Base-by-base conservation (phyloP, 2,888 invertebrate species). In the Cerceris rybyensis region DNA sequence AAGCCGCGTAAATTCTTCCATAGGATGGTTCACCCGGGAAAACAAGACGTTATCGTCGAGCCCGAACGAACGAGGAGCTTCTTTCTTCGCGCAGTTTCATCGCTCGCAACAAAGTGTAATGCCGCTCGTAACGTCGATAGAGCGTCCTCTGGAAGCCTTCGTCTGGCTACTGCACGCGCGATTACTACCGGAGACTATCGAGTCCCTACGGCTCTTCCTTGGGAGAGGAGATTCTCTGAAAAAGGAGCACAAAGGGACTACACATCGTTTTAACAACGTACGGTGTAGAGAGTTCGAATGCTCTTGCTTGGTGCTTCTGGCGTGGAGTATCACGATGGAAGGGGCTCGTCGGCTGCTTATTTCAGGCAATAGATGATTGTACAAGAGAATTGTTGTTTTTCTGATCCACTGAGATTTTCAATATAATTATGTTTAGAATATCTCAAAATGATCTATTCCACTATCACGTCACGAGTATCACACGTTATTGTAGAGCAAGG, bases 81-180 rank as follows among this genome's bases (percentile, higher is more conserved):
- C 63, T 64, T 59, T 75, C 70, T 63, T 58, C 77, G 58, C 49
- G 77, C 70, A 75, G 39, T 78, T 61, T 61, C 66, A 75, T 54
- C 77, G 75, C 54, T 74, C 49, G 73, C 67, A 67, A 74, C 74
- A 74, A 78, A 80, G 70, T 70, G 73, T 64, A 73, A 73, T 61
- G 68, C 71, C 54, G 60, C 60, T 16, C 11, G 60, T 50, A 41
- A 54, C 39, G 67, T 16, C 11, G 55, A 11, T 43, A 11, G 17
- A 7, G 13, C 64, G 14, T 41, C 41, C 54, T 7, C 39, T 43
- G 41, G 13, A 39, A 39, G 52, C 52, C 7, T 11, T 41, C 42
- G 54, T 13, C 65, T 46, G 67, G 63, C 71, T 58, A 13, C 58
- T 77, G 50, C 60, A 73, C 79, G 79, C 67, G 67, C 78, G 70